Evolutionary conservation across 2,113 vertebrate genomes (phyloP), one percentile per base, ranked within the genome.

Genomic region (Leptobrachium ailaonicum): DNA sequence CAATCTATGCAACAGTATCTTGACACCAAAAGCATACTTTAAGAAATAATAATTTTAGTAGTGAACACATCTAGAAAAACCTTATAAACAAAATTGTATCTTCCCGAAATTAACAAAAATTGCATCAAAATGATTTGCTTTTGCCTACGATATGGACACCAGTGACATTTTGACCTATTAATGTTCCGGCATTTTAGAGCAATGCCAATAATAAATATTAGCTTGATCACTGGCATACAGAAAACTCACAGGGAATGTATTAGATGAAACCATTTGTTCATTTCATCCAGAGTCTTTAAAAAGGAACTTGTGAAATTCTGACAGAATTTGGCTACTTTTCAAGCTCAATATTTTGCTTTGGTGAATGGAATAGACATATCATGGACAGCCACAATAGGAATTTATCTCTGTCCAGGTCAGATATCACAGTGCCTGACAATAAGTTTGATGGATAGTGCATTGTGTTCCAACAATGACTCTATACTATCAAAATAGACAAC

Each of bases 391-490:
- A 72, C 68, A 66, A 53, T 72, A 40, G 47, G 40, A 45, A 71
- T 73, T 44, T 20, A 66, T 73, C n/a, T 41, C 7, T 73, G 50
- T 66, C 71, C 41, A 73, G 78, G 78, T 73, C 62, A 68, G 66
- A 80, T 75, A 62, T 81, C 63, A 74, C 71, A 54, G n/a, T 69
- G 79, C 12, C 71, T 69, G n/a, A 75, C 69, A 80, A 80, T 58
- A 74, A n/a, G 41, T 80, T 80, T 80, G 44, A 44, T 72, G n/a
- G 32, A 72, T 54, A 12, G 72, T 12, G 62, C 64, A 69, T 12
- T 44, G 47, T 62, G 79, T 75, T 60, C 53, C 44, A 44, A 47
- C 53, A 62, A 54, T 81, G 71, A 81, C 71, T 73, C 77, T 40
- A 66, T 58, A 66, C 41, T 58, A 73, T 73, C 32, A 66, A 73